Percentiles rank a stretch among this genome's conserved stretches.
phyloP scores from a whole-genome alignment of 2,797 vertebrate species.

The Amblyopsis hoosieri region DNA sequence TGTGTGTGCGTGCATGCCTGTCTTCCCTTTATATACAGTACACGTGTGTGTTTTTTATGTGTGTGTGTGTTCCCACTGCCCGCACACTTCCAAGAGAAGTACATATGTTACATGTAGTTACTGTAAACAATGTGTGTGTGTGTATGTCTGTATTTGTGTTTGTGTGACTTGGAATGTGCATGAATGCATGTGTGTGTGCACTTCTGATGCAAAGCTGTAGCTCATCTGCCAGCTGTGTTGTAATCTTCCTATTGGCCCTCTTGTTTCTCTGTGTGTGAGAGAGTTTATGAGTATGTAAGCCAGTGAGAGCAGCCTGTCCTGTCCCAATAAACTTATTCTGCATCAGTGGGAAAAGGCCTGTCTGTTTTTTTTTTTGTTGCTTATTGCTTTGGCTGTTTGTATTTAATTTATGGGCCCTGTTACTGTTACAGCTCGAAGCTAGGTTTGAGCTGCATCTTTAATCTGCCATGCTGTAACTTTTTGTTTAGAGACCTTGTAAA shows the following conservation, averaged over 20 bases:
- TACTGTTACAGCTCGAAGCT: too few relatives aligned
- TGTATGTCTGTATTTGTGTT: not conserved
- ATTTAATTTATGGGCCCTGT: too few relatives aligned
- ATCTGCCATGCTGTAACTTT: too few relatives aligned
- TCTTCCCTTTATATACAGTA: not conserved
- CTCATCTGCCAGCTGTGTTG: slow-evolving; percentile 23
- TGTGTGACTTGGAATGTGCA: slow-evolving; percentile 4
- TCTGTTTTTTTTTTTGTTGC: too few relatives aligned
- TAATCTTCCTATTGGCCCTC: not conserved
- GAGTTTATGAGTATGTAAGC: slow-evolving; percentile 2
- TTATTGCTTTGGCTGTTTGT: too few relatives aligned
- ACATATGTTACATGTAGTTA: not conserved
- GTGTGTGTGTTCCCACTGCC: too few relatives aligned
- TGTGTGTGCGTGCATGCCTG: not conserved
- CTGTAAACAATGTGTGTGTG: not conserved
- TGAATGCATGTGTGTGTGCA: not conserved
- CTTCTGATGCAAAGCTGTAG: slow-evolving; percentile 16
- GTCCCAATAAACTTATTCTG: not conserved
- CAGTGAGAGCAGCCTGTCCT: not conserved
- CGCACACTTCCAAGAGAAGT: not conserved
- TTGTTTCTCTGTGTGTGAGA: slow-evolving; percentile 15
- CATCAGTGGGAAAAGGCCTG: not conserved
- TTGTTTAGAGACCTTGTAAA: too few relatives aligned
- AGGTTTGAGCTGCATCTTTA: too few relatives aligned
- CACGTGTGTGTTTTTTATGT: not conserved